Evolutionary conservation across 2,797 vertebrate species (phyloP).

Genomic region (Galaxias olidus): DNA sequence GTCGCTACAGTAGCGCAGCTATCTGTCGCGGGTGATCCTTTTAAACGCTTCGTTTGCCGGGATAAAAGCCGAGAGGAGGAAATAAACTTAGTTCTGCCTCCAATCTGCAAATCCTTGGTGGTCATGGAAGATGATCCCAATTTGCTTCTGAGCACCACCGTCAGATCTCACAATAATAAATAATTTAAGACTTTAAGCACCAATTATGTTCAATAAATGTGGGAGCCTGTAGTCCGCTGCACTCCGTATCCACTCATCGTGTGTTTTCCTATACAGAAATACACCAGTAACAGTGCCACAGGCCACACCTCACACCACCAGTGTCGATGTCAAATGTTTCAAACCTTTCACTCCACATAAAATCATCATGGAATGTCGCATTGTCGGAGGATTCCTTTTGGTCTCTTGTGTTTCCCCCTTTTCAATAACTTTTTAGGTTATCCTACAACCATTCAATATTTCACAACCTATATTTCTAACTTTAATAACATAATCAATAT

Average conservation of each 20-base stretch:
- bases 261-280: conserved; percentile 63
- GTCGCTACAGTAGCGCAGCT: conserved; percentile 82
- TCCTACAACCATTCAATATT: too few species aligned
- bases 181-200: conserved; percentile 83
- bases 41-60: conserved; percentile 84
- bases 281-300: conserved; percentile 65
- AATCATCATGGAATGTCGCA: background rate
- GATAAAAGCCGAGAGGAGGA: conserved; percentile 83
- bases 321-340: conserved; percentile 46
- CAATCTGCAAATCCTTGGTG: conserved; percentile 86
- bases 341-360: conserved; percentile 16
- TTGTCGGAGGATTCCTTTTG: too few species aligned
- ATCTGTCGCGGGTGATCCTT: conserved; percentile 84
- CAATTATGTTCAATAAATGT: conserved; percentile 84
- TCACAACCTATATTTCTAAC: too few species aligned
- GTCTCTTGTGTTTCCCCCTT: too few species aligned
- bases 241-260: conserved; percentile 54
- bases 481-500: too few species aligned
- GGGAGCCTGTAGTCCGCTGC: conserved; percentile 73
- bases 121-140: conserved; percentile 87
- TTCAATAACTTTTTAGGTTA: too few species aligned
- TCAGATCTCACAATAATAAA: conserved; percentile 87
- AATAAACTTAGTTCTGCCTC: conserved; percentile 87
- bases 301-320: conserved; percentile 46
- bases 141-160: conserved; percentile 82